Evolutionary conservation across 2,113 vertebrate species (phyloP), one percentile per base, ranked within the genome.

Genomic region (Atractosteus spatula): DNA sequence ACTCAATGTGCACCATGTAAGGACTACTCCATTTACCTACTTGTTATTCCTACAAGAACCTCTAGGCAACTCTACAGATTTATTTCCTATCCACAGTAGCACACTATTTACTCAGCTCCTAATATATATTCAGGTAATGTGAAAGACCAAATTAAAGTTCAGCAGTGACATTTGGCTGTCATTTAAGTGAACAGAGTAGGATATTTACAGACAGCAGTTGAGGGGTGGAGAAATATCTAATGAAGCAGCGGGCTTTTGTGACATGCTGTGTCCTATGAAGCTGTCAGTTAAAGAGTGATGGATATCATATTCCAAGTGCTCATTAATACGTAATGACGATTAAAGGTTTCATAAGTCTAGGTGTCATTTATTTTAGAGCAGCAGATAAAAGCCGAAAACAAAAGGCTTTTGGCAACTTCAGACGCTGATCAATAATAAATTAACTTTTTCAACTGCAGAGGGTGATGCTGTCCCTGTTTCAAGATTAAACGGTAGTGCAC

Each of bases 271-370:
- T 59, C 5, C 5, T 13, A n/a, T 11, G n/a, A 55, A 71, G 57
- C 74, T 73, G 78, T 78, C 78, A 80, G 76, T 71, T 69, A 63
- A 10, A 42, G 61, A 29, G 55, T 75, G 75, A 78, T 75, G 56
- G 74, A 72, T 29, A 29, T 29, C 29, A 29, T 29, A 29, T 29
- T 29, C 29, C 29, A 29, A 29, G 29, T 29, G 29, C 29, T 29
- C 29, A 29, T 29, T 29, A 29, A 29, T 29, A 29, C 29, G 1
- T 29, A 29, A 29, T 1, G 29, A 29, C 0, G 29, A 29, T 29
- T 29, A 29, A 29, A 29, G 29, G 29, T 29, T 29, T 29, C 29
- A 29, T 29, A 29, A 29, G 29, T 29, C 29, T 29, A 29, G 29
- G 29, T 29, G 29, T 29, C 29, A 29, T 29, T 29, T 29, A 29